phyloP scores from a whole-genome alignment of 1,140 invertebrate genomes.

The Metopolophium dirhodum region DNA sequence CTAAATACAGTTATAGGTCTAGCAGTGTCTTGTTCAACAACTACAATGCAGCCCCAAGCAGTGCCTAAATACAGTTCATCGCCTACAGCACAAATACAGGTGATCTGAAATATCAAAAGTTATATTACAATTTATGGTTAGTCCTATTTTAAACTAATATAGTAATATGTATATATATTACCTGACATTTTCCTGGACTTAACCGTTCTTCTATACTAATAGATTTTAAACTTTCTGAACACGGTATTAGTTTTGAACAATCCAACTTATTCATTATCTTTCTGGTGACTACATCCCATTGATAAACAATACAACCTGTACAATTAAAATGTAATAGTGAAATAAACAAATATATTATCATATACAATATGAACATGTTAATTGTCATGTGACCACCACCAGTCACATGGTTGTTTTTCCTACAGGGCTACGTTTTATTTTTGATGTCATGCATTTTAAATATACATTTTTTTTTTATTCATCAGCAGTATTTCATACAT shows the following conservation, averaged over 20 bases:
- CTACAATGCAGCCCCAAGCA: slow-evolving; percentile 89
- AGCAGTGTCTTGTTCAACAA: slow-evolving; percentile 80
- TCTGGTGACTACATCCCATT: slow-evolving; percentile 76
- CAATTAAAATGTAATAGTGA: slow-evolving; percentile 26
- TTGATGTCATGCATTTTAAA: no score
- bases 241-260: slow-evolving; percentile 89
- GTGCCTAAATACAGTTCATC: slow-evolving; percentile 86
- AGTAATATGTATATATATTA: slow-evolving; percentile 62
- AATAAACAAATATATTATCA: background rate
- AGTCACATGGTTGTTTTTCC: no score
- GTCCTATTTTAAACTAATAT: background rate
- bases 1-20: slow-evolving; percentile 88
- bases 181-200: slow-evolving; percentile 78
- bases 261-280: slow-evolving; percentile 81
- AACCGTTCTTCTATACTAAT: slow-evolving; percentile 89
- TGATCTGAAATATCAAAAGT: slow-evolving; percentile 68
- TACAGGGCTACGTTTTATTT: no score
- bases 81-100: slow-evolving; percentile 75
- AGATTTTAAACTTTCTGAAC: slow-evolving; percentile 88
- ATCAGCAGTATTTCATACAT: background rate
- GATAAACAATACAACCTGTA: slow-evolving; percentile 81
- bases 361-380: background rate
- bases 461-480: no score
- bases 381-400: background rate
- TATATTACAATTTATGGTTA: background rate